phyloP scores from a whole-genome alignment of 2,113 vertebrate species.

The Daubentonia madagascariensis region DNA sequence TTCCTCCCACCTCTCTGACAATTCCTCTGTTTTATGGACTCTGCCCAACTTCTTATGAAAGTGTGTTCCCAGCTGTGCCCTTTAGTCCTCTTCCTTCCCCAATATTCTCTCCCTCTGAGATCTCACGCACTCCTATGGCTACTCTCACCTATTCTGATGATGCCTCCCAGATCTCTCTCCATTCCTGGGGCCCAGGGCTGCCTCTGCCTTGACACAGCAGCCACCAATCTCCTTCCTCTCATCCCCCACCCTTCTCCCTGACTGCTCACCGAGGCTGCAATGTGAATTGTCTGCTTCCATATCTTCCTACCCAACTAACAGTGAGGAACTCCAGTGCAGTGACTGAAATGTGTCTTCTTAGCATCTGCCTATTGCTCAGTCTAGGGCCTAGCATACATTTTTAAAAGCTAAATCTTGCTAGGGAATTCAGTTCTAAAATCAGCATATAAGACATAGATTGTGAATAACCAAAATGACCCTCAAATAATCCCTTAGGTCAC shows the following conservation, averaged over 20 bases:
- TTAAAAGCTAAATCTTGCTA: not conserved
- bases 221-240: not conserved
- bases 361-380: not conserved
- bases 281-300: not conserved
- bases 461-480: conserved; percentile 18
- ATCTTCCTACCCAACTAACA: not conserved
- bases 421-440: conserved; percentile 1
- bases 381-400: not conserved
- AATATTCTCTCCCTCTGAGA: not conserved
- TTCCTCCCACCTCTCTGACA: not conserved
- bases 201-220: not conserved
- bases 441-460: not conserved
- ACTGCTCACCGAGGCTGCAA: not conserved
- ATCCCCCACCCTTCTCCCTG: not conserved
- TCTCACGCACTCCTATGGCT: not conserved
- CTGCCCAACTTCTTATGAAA: not conserved
- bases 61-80: not conserved
- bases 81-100: not conserved
- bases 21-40: not conserved
- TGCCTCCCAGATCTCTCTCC: not conserved
- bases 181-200: not conserved
- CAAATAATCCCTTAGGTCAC: not conserved
- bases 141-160: not conserved
- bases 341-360: not conserved
- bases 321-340: too few species aligned